phyloP scores from a whole-genome alignment of 2,113 vertebrate species.

The Lamprotornis superbus region DNA sequence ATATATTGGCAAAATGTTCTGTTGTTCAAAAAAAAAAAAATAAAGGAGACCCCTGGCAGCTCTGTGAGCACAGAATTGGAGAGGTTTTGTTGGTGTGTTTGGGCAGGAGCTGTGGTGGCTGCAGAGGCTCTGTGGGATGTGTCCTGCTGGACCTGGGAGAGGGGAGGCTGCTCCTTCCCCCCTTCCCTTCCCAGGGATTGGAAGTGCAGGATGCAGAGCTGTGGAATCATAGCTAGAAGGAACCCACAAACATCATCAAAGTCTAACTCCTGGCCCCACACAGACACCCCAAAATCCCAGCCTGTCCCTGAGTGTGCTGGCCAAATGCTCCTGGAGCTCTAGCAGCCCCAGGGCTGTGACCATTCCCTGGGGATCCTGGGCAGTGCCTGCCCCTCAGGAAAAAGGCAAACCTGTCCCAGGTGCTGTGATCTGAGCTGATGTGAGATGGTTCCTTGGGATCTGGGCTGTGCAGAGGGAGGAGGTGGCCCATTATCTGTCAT shows the following conservation, averaged over 20 bases:
- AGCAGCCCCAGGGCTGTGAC: background rate
- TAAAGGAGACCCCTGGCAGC: background rate
- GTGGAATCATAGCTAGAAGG: background rate
- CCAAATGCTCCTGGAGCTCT: background rate
- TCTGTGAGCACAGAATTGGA: accelerated
- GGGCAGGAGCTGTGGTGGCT: background rate
- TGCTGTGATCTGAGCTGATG: background rate
- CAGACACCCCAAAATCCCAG: background rate
- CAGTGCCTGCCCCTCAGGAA: background rate
- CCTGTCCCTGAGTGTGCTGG: background rate
- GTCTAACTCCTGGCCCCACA: background rate
- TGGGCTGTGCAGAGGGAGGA: background rate
- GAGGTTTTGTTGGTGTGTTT: background rate
- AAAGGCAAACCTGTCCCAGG: background rate
- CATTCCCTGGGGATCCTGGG: background rate
- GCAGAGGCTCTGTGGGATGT: background rate
- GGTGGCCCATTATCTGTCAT: background rate
- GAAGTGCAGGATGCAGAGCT: background rate
- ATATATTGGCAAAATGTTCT: accelerated
- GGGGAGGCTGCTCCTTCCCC: background rate
- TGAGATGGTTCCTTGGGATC: background rate
- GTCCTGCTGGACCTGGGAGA: background rate
- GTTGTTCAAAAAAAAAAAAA: background rate
- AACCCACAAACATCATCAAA: background rate
- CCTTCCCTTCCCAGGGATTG: background rate